Evolutionary conservation across 2,113 vertebrate species (phyloP).

Genomic region (Raphicerus campestris): DNA sequence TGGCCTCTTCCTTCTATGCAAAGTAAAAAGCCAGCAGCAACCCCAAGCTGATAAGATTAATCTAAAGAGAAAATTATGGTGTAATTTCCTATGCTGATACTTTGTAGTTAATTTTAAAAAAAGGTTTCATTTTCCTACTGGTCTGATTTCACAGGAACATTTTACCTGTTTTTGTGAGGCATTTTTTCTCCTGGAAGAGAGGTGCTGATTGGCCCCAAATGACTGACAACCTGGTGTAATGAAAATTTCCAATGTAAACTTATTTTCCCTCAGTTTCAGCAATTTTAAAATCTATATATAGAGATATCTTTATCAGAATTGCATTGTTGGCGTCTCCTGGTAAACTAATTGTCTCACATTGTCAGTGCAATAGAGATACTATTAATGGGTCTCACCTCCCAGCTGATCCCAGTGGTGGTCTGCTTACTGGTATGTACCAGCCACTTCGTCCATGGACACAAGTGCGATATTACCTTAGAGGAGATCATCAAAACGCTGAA

Average conservation of each 20-base stretch:
- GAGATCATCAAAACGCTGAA: conserved; percentile 39
- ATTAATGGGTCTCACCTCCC: conserved; percentile 66
- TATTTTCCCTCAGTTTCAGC: conserved; percentile 83
- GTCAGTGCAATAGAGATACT: neutral
- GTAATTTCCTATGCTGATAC: conserved; percentile 80
- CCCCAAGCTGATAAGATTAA: conserved; percentile 75
- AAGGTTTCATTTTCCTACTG: conserved; percentile 76
- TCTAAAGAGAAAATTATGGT: conserved; percentile 72
- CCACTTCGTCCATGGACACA: accelerated
- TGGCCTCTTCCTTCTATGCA: conserved; percentile 56
- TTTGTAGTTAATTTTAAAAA: conserved; percentile 73
- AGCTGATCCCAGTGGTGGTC: conserved; percentile 46
- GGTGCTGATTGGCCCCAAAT: conserved; percentile 64
- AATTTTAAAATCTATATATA: conserved; percentile 81
- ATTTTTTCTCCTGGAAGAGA: conserved; percentile 76
- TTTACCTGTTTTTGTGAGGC: conserved; percentile 76
- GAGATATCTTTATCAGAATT: conserved; percentile 69
- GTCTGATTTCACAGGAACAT: conserved; percentile 76
- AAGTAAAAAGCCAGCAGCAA: conserved; percentile 59
- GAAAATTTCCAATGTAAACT: conserved; percentile 76
- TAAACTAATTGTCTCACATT: conserved; percentile 47
- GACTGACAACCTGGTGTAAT: conserved; percentile 74
- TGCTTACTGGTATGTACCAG: conserved; percentile 44
- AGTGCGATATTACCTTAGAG: accelerated
- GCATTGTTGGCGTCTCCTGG: conserved; percentile 59